phyloP scores from a whole-genome alignment of 2,888 invertebrate genomes.

The Pandemis cinnamomeana region DNA sequence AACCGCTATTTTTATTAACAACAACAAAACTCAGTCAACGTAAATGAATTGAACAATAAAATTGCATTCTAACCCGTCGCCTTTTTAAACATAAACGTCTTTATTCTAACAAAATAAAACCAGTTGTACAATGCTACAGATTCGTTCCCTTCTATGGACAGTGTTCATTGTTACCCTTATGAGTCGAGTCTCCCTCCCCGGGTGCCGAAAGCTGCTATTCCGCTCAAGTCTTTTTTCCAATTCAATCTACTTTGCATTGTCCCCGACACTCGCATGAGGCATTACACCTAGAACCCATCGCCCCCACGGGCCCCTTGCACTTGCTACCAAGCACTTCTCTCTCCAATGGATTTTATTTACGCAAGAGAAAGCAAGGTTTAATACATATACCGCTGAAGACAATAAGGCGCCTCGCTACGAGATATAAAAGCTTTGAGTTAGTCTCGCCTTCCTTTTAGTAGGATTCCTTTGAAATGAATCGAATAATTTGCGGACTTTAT shows the following conservation, averaged over 20 bases:
- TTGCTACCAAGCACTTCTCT: slow-evolving; percentile 76
- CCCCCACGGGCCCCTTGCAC: slow-evolving; percentile 64
- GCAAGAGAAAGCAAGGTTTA: slow-evolving; percentile 83
- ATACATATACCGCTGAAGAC: slow-evolving; percentile 82
- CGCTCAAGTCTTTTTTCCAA: slow-evolving; percentile 80
- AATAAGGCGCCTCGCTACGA: slow-evolving; percentile 81
- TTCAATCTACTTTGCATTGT: slow-evolving; percentile 85
- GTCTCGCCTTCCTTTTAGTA: slow-evolving; percentile 80
- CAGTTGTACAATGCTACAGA: slow-evolving; percentile 52
- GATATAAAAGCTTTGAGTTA: slow-evolving; percentile 85
- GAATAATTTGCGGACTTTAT: slow-evolving; percentile 82
- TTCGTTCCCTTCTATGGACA: slow-evolving; percentile 62
- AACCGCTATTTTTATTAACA: not conserved
- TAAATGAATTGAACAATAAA: slow-evolving; percentile 1
- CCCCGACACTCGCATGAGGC: slow-evolving; percentile 81
- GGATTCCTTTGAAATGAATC: slow-evolving; percentile 84
- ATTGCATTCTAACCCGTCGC: not conserved
- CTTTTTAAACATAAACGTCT: not conserved
- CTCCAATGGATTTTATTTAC: slow-evolving; percentile 83
- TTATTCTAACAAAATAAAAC: slow-evolving; percentile 46
- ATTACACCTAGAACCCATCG: slow-evolving; percentile 76
- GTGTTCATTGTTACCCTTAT: slow-evolving; percentile 75
- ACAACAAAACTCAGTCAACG: not conserved
- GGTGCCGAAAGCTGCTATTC: slow-evolving; percentile 77
- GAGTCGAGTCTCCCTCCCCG: slow-evolving; percentile 66